These are phyloP conservation scores for Labroides dimidiatus DNA, from an alignment of 2,797 vertebrate genomes.

Conservation along the genomic window DNA sequence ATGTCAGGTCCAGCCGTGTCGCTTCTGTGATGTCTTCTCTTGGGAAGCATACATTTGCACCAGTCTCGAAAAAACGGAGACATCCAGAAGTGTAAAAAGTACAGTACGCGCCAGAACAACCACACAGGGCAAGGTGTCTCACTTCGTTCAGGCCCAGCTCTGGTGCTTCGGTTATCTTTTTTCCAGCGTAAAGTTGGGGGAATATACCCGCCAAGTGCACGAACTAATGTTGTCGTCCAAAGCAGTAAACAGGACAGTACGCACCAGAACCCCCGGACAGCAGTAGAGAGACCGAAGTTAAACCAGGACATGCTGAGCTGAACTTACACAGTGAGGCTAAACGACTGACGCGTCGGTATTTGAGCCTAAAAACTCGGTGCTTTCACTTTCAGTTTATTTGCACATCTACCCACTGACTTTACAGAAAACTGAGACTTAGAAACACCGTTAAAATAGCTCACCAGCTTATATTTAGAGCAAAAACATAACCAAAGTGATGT, in stretches of 20 bases:
- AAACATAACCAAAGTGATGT: too few relatives aligned
- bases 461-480: too few relatives aligned
- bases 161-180: too few relatives aligned
- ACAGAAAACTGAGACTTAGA: constrained; percentile 1
- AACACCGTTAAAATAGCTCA: too few relatives aligned
- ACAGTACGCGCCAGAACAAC: too few relatives aligned
- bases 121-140: too few relatives aligned
- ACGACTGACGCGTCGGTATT: fast-evolving
- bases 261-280: fast-evolving
- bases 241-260: fast-evolving
- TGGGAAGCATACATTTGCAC: not conserved
- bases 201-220: too few relatives aligned
- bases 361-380: not conserved
- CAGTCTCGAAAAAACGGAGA: fast-evolving
- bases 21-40: fast-evolving
- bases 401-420: not conserved
- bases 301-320: not conserved
- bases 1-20: fast-evolving
- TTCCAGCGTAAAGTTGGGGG: too few relatives aligned
- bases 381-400: constrained; percentile 43
- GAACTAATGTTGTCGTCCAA: fast-evolving
- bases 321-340: fast-evolving
- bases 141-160: too few relatives aligned
- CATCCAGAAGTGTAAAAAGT: fast-evolving
- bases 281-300: fast-evolving